A percentile compares a stretch with the other conserved stretches of the same genome.
Evolutionary conservation across 2,888 invertebrate species (phyloP).

Genomic region (Chrysopilus asiliformis): DNA sequence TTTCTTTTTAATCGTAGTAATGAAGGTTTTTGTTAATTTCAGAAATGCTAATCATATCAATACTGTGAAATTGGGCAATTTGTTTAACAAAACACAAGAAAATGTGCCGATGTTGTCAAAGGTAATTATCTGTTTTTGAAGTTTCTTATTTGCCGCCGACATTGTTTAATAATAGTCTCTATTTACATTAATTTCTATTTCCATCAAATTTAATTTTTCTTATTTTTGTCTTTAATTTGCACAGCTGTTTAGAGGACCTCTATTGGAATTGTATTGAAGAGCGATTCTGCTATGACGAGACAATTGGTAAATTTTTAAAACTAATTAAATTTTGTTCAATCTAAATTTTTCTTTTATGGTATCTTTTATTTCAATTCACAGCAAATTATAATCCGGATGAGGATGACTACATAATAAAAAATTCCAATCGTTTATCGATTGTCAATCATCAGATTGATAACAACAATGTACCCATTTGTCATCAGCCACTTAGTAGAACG

Average conservation of each 20-base stretch:
- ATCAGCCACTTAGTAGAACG: conserved; percentile 27
- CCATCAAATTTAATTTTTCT: not conserved
- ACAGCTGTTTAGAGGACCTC: conserved; percentile 54
- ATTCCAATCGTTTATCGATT: conserved; percentile 23
- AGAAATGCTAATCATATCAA: no score
- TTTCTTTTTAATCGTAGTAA: no score
- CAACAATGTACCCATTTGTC: conserved; percentile 30
- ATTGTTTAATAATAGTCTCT: no score
- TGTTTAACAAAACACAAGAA: no score
- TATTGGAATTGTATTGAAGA: conserved; percentile 64
- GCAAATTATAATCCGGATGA: conserved; percentile 38
- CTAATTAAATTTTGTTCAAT: not conserved
- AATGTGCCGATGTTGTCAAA: conserved; percentile 35
- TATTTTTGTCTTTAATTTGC: not conserved
- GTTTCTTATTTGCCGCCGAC: not conserved
- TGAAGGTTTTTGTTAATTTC: no score
- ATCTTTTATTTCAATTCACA: conserved; percentile 13
- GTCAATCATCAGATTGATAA: conserved; percentile 22
- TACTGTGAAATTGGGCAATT: no score
- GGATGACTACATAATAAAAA: conserved; percentile 29
- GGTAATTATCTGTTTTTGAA: conserved; percentile 19
- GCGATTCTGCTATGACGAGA: conserved; percentile 58
- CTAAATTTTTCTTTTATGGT: not conserved
- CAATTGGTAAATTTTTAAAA: conserved; percentile 39
- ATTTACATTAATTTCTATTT: not conserved